A percentile compares a stretch with the other conserved stretches of the same genome.
Conservation (phyloP, 1,140 invertebrate genomes). For the Drosophila fuyamai region DNA sequence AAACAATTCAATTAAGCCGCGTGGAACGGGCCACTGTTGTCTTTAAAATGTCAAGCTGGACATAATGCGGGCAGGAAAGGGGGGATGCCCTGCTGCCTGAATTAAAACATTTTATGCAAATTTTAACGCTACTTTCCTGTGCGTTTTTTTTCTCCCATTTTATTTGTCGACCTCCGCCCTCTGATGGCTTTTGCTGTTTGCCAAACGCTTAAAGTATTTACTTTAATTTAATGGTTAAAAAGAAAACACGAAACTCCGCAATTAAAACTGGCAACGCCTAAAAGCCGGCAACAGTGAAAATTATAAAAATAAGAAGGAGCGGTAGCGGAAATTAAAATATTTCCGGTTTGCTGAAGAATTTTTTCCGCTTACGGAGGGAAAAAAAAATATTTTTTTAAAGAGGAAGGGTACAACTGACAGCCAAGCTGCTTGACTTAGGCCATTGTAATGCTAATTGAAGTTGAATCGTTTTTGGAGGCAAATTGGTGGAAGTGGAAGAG, state of each 20-base stretch:
- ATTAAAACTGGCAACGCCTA: constrained; percentile 64
- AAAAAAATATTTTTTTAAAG: not conserved
- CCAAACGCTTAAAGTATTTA: constrained; percentile 75
- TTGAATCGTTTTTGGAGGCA: constrained; percentile 27
- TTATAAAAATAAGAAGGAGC: constrained; percentile 32
- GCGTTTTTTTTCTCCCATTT: constrained; percentile 9
- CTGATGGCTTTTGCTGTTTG: constrained; percentile 58
- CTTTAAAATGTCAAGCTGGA: constrained; percentile 75
- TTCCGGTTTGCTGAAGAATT: constrained; percentile 67
- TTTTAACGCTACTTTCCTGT: constrained; percentile 46
- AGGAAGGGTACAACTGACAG: constrained; percentile 1
- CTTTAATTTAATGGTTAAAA: constrained; percentile 67
- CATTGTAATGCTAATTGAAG: constrained; percentile 57
- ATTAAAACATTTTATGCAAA: constrained; percentile 82
- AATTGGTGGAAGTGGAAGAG: constrained; percentile 35
- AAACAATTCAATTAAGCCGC: constrained; percentile 79
- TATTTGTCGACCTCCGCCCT: constrained; percentile 19
- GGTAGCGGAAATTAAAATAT: constrained; percentile 78
- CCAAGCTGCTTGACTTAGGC: constrained; percentile 29
- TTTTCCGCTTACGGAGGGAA: constrained; percentile 2
- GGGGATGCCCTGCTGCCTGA: constrained; percentile 27
- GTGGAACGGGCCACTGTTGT: constrained; percentile 40
- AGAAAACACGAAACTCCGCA: constrained; percentile 49
- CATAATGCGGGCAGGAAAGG: constrained; percentile 27
- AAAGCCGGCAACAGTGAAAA: constrained; percentile 51